Evolutionary conservation across 2,113 vertebrate genomes (phyloP).

Genomic region (Scytalopus superciliaris): DNA sequence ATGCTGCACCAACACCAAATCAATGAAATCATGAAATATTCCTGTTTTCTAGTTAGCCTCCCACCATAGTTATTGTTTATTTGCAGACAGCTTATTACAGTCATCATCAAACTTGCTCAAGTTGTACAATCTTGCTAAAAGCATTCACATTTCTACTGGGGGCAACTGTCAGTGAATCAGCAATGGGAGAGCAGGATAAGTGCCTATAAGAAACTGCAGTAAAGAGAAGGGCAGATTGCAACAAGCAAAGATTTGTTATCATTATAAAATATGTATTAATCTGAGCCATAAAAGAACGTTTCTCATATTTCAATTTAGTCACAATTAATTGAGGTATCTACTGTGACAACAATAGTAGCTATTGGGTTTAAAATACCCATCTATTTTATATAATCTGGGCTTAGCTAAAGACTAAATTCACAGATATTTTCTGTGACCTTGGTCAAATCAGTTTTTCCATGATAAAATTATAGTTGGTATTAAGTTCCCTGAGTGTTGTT

Average conservation of each 20-base stretch:
- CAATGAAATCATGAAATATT: background rate
- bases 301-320: background rate
- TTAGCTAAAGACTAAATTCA: constrained; percentile 3
- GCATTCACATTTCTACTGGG: background rate
- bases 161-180: background rate
- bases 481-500: background rate
- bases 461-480: background rate
- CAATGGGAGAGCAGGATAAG: background rate
- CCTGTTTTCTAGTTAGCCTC: background rate
- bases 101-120: background rate
- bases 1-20: background rate
- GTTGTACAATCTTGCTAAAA: background rate
- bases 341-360: constrained; percentile 6
- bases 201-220: background rate
- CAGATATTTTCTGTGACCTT: background rate
- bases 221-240: background rate
- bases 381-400: background rate
- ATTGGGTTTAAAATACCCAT: background rate
- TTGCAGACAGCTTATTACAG: background rate
- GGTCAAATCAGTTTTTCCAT: background rate
- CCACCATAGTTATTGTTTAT: background rate
- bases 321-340: background rate
- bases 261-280: background rate
- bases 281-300: background rate
- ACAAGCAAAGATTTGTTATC: background rate